These are phyloP conservation scores for Cliona cf. orientalis DNA, from an alignment of 37 sponge, comb jelly and placozoan genomes.

Conservation along the genomic window DNA sequence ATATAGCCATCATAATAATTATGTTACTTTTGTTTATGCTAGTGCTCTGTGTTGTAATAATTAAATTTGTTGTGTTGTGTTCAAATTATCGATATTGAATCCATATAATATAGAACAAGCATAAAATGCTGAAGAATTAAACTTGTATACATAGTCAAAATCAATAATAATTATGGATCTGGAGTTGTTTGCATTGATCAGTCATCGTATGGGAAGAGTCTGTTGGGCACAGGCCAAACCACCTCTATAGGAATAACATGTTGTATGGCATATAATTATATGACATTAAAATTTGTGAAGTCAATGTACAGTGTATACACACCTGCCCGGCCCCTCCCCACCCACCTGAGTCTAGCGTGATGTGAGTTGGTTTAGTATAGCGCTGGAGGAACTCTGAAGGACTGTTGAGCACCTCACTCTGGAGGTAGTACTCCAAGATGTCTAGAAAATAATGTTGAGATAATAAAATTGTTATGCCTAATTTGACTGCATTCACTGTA, in stretches of 20 bases:
- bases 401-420: slow-evolving; percentile 25
- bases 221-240: slow-evolving; percentile 72
- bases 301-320: not conserved
- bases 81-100: too few species aligned
- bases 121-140: too few species aligned
- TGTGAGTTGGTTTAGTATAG: slow-evolving; percentile 48
- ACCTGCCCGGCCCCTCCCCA: too few species aligned
- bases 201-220: slow-evolving; percentile 80
- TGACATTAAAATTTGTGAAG: not conserved
- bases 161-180: too few species aligned
- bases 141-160: too few species aligned
- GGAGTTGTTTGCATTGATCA: slow-evolving; percentile 9
- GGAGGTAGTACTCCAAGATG: slow-evolving; percentile 76
- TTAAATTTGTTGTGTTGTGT: too few species aligned
- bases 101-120: too few species aligned
- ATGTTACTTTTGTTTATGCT: too few species aligned
- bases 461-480: not conserved
- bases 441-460: slow-evolving; percentile 28
- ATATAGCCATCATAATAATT: too few species aligned
- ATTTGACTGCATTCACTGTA: not conserved
- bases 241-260: slow-evolving; percentile 28
- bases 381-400: slow-evolving; percentile 52
- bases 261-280: not conserved
- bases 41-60: too few species aligned
- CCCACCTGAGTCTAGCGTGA: slow-evolving; percentile 73